These are phyloP conservation scores for Drosophila micromelanica DNA, from an alignment of 1,140 invertebrate genomes.

Conservation along the genomic window DNA sequence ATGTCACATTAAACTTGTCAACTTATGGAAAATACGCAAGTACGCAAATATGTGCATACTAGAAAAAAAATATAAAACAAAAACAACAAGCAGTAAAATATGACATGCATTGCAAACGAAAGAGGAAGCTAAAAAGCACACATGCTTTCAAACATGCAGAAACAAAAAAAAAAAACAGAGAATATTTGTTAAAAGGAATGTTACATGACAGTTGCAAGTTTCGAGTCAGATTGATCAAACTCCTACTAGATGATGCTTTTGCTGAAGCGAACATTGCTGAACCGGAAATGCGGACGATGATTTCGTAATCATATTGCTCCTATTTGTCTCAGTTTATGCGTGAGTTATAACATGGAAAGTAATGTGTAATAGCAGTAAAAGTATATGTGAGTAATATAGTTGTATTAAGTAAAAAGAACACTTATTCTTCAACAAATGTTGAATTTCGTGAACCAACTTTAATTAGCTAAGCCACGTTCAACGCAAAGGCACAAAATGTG, in stretches of 20 bases:
- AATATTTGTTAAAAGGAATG: background rate
- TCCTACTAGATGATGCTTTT: background rate
- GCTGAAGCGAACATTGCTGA: background rate
- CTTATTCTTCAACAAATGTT: background rate
- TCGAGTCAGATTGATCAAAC: constrained; percentile 1
- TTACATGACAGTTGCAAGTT: constrained; percentile 5
- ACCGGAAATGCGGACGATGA: background rate
- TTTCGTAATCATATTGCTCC: background rate
- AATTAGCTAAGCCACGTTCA: background rate
- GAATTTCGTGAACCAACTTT: background rate
- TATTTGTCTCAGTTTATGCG: background rate
- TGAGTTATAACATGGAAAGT: background rate
- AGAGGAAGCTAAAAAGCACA: background rate
- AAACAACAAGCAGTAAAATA: constrained; percentile 1
- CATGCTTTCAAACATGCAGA: background rate
- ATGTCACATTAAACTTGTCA: too few species aligned
- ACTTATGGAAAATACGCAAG: background rate
- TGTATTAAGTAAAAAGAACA: background rate
- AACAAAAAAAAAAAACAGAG: background rate
- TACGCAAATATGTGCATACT: background rate
- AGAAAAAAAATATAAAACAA: too few species aligned
- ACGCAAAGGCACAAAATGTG: background rate
- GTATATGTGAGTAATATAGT: too few species aligned
- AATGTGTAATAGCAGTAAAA: too few species aligned
- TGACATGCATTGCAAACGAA: background rate